phyloP scores from a whole-genome alignment of 2,113 vertebrate species.

The Anoura caudifer region DNA sequence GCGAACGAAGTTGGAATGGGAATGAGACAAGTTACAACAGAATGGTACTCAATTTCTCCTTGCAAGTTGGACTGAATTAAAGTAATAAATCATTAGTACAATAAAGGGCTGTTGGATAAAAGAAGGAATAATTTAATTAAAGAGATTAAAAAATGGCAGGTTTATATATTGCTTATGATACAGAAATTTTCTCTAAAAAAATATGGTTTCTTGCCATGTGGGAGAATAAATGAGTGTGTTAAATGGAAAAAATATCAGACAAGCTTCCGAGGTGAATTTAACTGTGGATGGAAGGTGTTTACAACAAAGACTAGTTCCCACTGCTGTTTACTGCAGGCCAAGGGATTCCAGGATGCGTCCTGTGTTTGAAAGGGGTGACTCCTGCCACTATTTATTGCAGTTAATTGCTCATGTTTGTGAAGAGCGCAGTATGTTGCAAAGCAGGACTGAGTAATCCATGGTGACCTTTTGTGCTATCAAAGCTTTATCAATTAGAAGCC shows the following conservation, averaged over 20 bases:
- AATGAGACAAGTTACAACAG: slow-evolving; percentile 70
- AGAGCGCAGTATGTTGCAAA: slow-evolving; percentile 68
- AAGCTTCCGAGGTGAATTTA: slow-evolving; percentile 34
- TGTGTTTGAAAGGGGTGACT: slow-evolving; percentile 62
- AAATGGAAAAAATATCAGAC: background rate
- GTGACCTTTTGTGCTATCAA: slow-evolving; percentile 72
- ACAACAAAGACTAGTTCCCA: slow-evolving; percentile 49
- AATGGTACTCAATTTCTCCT: slow-evolving; percentile 71
- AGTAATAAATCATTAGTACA: slow-evolving; percentile 75
- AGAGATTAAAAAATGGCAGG: slow-evolving; percentile 15
- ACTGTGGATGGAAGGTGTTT: background rate
- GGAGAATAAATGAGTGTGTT: slow-evolving; percentile 15
- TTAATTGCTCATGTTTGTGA: slow-evolving; percentile 68
- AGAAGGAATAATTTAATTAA: slow-evolving; percentile 68
- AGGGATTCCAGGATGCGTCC: slow-evolving; percentile 21
- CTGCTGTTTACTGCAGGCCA: slow-evolving; percentile 51
- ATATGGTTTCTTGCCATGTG: background rate
- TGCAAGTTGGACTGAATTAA: slow-evolving; percentile 66
- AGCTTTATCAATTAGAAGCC: slow-evolving; percentile 64
- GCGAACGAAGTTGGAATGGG: slow-evolving; percentile 68
- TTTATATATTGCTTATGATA: background rate
- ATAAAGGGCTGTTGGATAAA: slow-evolving; percentile 66
- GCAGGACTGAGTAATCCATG: slow-evolving; percentile 68
- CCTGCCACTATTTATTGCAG: slow-evolving; percentile 52
- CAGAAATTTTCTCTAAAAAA: slow-evolving; percentile 34